Base-by-base conservation (phyloP, 1,140 invertebrate genomes). In the Musca vetustissima region DNA sequence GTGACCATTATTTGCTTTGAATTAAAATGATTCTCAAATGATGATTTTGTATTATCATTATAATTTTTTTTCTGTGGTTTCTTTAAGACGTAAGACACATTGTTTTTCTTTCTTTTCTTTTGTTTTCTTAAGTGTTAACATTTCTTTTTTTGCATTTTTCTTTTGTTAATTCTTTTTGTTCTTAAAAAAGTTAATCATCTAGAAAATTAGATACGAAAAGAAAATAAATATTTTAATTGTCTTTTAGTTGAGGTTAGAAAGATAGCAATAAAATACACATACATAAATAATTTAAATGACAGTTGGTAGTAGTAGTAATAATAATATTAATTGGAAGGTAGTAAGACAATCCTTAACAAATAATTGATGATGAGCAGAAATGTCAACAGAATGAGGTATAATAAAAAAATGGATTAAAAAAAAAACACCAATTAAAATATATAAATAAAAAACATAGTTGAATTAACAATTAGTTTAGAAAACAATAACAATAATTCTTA, bases 121-220 rank as follows among this genome's bases (percentile, higher is more conserved):
- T 36, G 11, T 48, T 15, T 65, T 22, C 25, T 49, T 49, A 52
- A 66, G 43, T 66, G 24, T 50, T 43, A 66, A 52, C n/a, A 49
- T 28, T 24, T 24, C 15, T 25, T 61, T 8, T 61, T 24, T 28
- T n/a, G n/a, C n/a, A n/a, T n/a, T n/a, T n/a, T 32, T 32, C 15
- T 59, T 22, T 28, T 61, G 24, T 22, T 25, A 61, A 17, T 28
- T 24, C 15, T 28, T 61, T 61, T 49, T n/a, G 15, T 65, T 43
- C n/a, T 66, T 50, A 52, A 43, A 21, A 53, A 53, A 43, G 32
- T 61, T 61, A 61, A 61, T 61, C 57, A 61, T 61, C 57, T 61
- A 61, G 57, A 61, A 61, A 61, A 36, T 61, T 61, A 61, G 57
- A 61, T 43, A 61, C 57, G 57, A 61, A 61, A 61, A 61, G 57